Evolutionary conservation across 2,888 invertebrate species (phyloP).

Genomic region (Zootermopsis nevadensis): DNA sequence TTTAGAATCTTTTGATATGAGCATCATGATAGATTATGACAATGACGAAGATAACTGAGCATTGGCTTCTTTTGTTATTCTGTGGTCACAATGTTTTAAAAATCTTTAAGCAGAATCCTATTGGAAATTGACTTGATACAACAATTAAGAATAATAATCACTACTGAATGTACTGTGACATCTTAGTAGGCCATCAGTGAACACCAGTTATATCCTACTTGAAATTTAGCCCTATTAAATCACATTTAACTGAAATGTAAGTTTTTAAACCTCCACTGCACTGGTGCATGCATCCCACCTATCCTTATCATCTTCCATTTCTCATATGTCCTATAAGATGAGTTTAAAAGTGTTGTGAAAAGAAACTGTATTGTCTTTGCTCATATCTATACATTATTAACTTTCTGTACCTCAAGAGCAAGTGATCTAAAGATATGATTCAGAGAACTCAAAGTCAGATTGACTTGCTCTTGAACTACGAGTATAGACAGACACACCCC

Average conservation of each 20-base stretch:
- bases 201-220: not conserved
- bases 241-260: not conserved
- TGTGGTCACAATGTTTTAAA: not conserved
- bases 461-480: conserved; percentile 86
- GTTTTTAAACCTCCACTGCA: too few relatives aligned
- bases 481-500: conserved; percentile 77
- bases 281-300: conserved; percentile 2
- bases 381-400: not conserved
- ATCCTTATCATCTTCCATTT: conserved; percentile 3
- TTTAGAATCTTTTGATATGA: too few relatives aligned
- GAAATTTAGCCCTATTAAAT: not conserved
- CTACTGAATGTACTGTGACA: not conserved
- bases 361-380: not conserved
- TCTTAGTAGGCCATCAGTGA: conserved; percentile 8
- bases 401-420: not conserved
- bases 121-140: not conserved
- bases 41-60: too few relatives aligned
- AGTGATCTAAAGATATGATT: conserved; percentile 78
- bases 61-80: not conserved
- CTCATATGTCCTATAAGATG: not conserved
- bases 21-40: too few relatives aligned
- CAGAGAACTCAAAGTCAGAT: conserved; percentile 89
- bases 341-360: not conserved
- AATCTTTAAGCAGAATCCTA: not conserved
- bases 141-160: too few relatives aligned